These are phyloP conservation scores for Thereva unica DNA, from an alignment of 2,888 invertebrate genomes.

Conservation along the genomic window DNA sequence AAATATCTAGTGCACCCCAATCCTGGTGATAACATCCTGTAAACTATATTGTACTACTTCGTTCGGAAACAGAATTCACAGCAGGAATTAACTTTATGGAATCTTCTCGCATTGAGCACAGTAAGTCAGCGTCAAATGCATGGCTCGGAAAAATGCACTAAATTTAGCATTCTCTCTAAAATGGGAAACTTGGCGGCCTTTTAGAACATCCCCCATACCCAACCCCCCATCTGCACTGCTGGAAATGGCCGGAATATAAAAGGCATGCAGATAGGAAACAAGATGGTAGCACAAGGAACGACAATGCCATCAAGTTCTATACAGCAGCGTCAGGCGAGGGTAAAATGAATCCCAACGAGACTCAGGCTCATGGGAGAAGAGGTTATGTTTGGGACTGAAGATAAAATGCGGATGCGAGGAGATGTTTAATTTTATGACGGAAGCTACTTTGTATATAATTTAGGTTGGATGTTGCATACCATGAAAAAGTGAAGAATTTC, in stretches of 20 bases:
- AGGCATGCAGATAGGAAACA: conserved; percentile 18
- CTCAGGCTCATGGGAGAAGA: conserved; percentile 17
- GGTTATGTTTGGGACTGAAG: conserved; percentile 26
- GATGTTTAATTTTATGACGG: conserved; percentile 37
- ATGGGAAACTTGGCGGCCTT: too few species aligned
- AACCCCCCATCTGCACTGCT: too few species aligned
- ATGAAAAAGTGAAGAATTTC: conserved; percentile 31
- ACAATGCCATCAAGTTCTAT: conserved; percentile 22
- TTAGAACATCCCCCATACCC: too few species aligned
- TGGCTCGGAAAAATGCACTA: too few species aligned
- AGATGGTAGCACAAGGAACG: conserved; percentile 29
- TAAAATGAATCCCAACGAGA: conserved; percentile 14
- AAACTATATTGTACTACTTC: too few species aligned
- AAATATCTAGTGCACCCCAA: too few species aligned
- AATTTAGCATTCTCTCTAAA: too few species aligned
- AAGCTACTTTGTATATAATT: conserved; percentile 37
- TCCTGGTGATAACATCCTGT: too few species aligned
- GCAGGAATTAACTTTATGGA: too few species aligned
- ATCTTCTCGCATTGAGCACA: too few species aligned
- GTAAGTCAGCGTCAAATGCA: too few species aligned
- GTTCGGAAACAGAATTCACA: too few species aligned
- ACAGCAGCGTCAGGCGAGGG: background rate
- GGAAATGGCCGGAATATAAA: background rate
- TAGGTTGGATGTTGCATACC: conserved; percentile 23
- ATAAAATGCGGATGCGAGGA: conserved; percentile 33